Evolutionary conservation across 2,797 vertebrate genomes (phyloP), one percentile per base, ranked within the genome.

Genomic region (Dromococcyx pavoninus): DNA sequence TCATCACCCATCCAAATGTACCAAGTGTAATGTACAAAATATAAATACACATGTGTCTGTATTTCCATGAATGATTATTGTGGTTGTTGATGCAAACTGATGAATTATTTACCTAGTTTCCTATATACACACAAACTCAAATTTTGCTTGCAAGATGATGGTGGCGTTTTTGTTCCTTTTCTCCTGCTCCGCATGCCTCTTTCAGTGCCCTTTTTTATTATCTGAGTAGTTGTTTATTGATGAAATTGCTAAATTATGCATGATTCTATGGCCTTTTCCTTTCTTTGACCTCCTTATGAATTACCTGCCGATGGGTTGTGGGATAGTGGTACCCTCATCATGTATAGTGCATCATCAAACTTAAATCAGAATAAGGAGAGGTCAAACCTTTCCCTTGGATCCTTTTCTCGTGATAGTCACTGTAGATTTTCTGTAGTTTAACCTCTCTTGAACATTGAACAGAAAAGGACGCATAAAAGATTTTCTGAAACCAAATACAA

Each of bases 221-320:
- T 61, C 72, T 85, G 84, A 87, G 74, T 48, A 73, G 95, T 95
- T 96, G 61, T 92, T 95, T 96, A 91, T 94, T 94, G 89, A 94
- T 94, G 79, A 94, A 91, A 66, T 51, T 66, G 23, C 32, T 95
- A 76, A 95, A 94, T 96, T 86, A 95, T 94, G 86, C 74, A 94
- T 96, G 88, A 73, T 75, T 83, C 46, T 41, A 27, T 88, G 73
- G 91, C 77, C 86, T 95, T 94, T 94, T 93, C 46, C 56, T 84
- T 91, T 81, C 73, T 90, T 86, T 94, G 88, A 93, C 85, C 83
- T 94, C 94, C 51, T 91, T 93, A 94, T 32, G 73, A 94, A 94
- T 94, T 94, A 90, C 62, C 35, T 75, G 41, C 43, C 88, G 88
- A 88, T 81, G 80, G 30, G 39, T 93, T 93, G 80, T 88, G 91